Evolutionary conservation across 2,113 vertebrate genomes (phyloP), one percentile per base, ranked within the genome.

Genomic region (Mus spicilegus): DNA sequence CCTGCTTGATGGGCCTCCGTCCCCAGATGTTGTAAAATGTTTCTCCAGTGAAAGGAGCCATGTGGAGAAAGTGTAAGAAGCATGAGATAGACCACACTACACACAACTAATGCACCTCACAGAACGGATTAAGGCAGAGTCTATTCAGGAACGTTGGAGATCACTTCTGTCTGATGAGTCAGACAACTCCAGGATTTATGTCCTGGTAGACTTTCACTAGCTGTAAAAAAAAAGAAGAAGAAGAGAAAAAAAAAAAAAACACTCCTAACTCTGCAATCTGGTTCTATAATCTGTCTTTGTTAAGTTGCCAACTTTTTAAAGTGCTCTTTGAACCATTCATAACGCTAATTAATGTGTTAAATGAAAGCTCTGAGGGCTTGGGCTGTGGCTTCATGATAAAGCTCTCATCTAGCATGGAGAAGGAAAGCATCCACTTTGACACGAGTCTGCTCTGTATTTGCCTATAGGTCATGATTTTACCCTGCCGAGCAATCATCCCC

Each of bases 211-310:
- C 63, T 73, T 89, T 78, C 78, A 56, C 65, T 87, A 81, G 63
- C 70, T 96, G 56, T 11, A 26, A 54, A 86, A 42, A 85, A 30
- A 67, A 42, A 58, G 33, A 30, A 13, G 58, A 39, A 51, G 14
- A 46, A 26, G 63, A 42, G 26, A 54, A 6, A 77, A 19, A 19
- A 24, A 58, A 42, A 24, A 82, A 26, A 7, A 33, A 9, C 26
- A 26, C 58, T 61, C 22, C 61, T 16, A 54, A 39, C 80, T 91
- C 84, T 63, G 54, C 46, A 20, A 51, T 69, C 81, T 28, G 33
- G 22, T 58, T 88, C 56, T 91, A 86, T 91, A 86, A 89, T 75
- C 75, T 94, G 65, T 85, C 76, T 89, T 80, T 91, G 51, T 89
- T 86, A 82, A 91, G 54, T 86, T 80, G 61, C 49, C 46, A 0